These are phyloP conservation scores for Adineta ricciae DNA, from an alignment of 2,888 invertebrate species.

Conservation along the genomic window DNA sequence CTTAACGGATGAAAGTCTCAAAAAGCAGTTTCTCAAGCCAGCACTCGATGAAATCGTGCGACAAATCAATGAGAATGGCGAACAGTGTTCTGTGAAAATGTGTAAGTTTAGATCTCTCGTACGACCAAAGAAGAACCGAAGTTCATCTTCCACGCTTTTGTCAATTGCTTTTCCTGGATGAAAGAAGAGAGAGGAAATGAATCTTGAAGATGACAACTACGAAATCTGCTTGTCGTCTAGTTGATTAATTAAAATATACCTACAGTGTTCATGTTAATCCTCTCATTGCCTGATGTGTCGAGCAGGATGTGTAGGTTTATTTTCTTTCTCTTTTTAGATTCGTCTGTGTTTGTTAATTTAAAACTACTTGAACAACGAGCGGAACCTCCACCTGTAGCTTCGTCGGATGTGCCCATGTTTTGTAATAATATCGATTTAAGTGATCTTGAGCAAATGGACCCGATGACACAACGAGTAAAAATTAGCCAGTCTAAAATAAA, in stretches of 20 bases:
- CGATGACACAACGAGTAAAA: background rate
- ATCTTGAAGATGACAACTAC: background rate
- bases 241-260: background rate
- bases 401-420: background rate
- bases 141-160: no score
- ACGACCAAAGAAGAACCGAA: background rate
- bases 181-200: background rate
- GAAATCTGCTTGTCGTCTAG: background rate
- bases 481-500: no score
- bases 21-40: background rate
- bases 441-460: slow-evolving; percentile 11
- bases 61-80: background rate
- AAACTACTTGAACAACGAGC: background rate
- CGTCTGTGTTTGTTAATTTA: background rate
- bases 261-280: background rate
- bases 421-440: slow-evolving; percentile 10
- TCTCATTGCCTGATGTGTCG: background rate
- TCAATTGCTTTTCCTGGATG: no score
- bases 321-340: background rate
- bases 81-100: background rate
- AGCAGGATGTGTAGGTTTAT: background rate
- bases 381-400: background rate
- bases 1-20: background rate
- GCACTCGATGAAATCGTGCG: background rate
- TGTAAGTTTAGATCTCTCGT: background rate